Conservation (phyloP, 2,888 invertebrate species). For the Busseola fusca region DNA sequence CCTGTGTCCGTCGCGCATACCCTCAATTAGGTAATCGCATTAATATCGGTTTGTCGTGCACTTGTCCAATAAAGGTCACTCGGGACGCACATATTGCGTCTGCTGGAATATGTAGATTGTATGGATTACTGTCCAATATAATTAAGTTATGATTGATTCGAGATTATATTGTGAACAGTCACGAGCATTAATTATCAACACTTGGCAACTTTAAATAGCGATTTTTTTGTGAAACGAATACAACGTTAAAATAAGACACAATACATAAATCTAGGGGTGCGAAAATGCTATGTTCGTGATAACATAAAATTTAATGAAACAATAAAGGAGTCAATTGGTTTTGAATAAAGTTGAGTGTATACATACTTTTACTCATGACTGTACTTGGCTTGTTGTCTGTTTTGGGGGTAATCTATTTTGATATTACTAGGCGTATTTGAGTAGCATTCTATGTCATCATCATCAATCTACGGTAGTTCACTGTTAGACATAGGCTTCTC, state of each 20-base stretch:
- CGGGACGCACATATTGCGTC: slow-evolving; percentile 37
- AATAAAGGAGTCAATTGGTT: too few species aligned
- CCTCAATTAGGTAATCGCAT: slow-evolving; percentile 43
- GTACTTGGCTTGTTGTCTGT: slow-evolving; percentile 9
- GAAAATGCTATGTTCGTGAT: too few species aligned
- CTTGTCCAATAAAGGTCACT: slow-evolving; percentile 37
- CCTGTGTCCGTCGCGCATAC: slow-evolving; percentile 1
- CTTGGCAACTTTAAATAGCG: too few species aligned
- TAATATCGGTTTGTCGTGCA: slow-evolving; percentile 36
- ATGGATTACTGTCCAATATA: slow-evolving; percentile 24
- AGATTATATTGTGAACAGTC: neutral
- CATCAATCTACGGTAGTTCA: too few species aligned
- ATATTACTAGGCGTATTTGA: neutral
- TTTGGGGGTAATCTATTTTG: neutral
- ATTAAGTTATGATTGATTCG: slow-evolving; percentile 38
- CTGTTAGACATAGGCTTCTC: too few species aligned
- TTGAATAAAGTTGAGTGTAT: too few species aligned
- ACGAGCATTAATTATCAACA: too few species aligned
- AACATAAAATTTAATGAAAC: too few species aligned
- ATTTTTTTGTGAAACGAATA: too few species aligned
- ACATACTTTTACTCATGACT: too few species aligned
- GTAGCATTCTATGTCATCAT: neutral
- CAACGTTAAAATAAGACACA: too few species aligned
- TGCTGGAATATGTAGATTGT: slow-evolving; percentile 44
- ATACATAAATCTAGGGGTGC: too few species aligned